phyloP scores from a whole-genome alignment of 2,797 vertebrate genomes.

The Oreortyx pictus region DNA sequence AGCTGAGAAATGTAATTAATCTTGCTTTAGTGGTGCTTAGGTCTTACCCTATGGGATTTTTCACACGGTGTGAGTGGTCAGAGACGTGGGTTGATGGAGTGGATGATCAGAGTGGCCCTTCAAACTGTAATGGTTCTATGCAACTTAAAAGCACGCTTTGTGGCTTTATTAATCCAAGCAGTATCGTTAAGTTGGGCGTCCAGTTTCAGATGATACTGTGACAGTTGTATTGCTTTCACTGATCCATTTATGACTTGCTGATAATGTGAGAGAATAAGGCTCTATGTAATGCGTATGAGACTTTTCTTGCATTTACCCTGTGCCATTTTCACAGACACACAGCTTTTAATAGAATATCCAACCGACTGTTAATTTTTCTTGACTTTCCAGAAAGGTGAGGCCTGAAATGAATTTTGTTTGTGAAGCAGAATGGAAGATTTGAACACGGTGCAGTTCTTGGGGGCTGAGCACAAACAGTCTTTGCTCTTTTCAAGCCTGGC shows the following conservation, averaged over 20 bases:
- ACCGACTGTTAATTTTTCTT: not conserved
- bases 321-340: not conserved
- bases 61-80: not conserved
- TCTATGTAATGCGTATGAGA: not conserved
- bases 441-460: rapidly evolving
- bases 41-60: not conserved
- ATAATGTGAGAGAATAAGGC: not conserved
- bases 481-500: not conserved
- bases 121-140: too few relatives aligned
- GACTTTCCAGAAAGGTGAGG: not conserved
- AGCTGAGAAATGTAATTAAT: not conserved
- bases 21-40: not conserved
- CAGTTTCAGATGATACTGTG: not conserved
- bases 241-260: not conserved
- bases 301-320: not conserved
- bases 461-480: rapidly evolving
- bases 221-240: not conserved
- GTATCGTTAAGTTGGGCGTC: not conserved
- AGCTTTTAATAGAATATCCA: too few relatives aligned
- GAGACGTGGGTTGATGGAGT: too few relatives aligned
- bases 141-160: too few relatives aligned
- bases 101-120: too few relatives aligned
- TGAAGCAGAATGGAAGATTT: not conserved
- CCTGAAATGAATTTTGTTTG: not conserved
- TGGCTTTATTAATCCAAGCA: not conserved